Evolutionary conservation across 2,113 vertebrate genomes (phyloP).

Genomic region (Sitta europaea): DNA sequence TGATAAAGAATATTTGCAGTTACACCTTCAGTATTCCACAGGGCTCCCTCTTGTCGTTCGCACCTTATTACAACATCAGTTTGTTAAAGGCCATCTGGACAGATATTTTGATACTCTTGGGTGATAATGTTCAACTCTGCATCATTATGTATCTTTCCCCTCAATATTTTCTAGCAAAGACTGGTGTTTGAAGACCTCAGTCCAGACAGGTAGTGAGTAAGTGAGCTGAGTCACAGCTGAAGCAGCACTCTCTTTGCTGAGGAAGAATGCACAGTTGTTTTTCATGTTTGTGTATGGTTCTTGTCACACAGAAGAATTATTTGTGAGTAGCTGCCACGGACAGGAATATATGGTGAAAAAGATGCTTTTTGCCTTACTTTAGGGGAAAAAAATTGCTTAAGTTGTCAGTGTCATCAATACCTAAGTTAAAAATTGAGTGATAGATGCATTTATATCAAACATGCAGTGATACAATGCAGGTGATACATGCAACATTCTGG

Average conservation of each 20-base stretch:
- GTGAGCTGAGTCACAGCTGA: not conserved
- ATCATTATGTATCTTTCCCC: not conserved
- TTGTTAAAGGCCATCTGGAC: not conserved
- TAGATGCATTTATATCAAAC: not conserved
- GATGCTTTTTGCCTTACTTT: not conserved
- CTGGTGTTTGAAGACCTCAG: not conserved
- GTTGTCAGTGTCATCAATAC: not conserved
- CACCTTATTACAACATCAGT: not conserved
- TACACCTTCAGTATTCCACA: not conserved
- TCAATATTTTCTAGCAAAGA: not conserved
- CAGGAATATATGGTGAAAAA: not conserved
- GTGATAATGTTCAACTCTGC: not conserved
- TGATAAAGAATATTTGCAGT: not conserved
- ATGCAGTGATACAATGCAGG: not conserved
- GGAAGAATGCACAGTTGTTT: not conserved
- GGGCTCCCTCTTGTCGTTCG: not conserved
- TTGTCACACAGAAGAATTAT: not conserved
- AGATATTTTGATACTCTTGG: not conserved
- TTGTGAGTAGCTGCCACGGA: not conserved
- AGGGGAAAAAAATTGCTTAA: not conserved
- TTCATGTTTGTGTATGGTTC: not conserved
- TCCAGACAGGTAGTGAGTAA: not conserved
- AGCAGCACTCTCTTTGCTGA: not conserved
- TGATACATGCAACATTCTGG: not conserved
- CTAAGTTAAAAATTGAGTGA: not conserved